These are phyloP conservation scores for Conops quadrifasciatus DNA, from an alignment of 2,888 invertebrate genomes.

Conservation along the genomic window DNA sequence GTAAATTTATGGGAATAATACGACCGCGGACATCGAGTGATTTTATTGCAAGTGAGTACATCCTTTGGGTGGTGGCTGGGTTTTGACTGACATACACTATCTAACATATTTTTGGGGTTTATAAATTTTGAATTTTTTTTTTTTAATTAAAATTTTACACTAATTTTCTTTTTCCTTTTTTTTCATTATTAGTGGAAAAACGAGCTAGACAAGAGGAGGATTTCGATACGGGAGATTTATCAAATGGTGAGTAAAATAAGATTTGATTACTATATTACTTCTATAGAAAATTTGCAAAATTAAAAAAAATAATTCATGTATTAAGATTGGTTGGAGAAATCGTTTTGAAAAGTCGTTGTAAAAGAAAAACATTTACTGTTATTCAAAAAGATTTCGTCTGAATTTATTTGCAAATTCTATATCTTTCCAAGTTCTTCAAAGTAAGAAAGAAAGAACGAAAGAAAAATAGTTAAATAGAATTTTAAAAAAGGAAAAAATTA, in stretches of 20 bases:
- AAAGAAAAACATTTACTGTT: not conserved
- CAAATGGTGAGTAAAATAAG: constrained; percentile 57
- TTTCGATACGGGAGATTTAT: constrained; percentile 56
- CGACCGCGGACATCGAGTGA: constrained; percentile 60
- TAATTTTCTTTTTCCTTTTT: constrained; percentile 9
- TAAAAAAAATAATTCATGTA: not conserved
- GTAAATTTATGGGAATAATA: constrained; percentile 76
- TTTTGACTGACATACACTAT: too few relatives aligned
- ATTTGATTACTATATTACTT: constrained; percentile 8
- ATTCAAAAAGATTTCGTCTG: too few relatives aligned
- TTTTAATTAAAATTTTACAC: not conserved
- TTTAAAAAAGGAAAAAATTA: too few relatives aligned
- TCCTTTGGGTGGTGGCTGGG: too few relatives aligned
- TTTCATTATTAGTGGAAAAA: constrained; percentile 54
- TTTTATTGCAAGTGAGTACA: constrained; percentile 55
- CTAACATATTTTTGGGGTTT: too few relatives aligned
- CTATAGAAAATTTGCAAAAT: not conserved
- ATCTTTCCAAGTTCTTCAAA: too few relatives aligned
- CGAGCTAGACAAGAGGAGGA: constrained; percentile 63
- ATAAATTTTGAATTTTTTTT: too few relatives aligned
- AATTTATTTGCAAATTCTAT: too few relatives aligned
- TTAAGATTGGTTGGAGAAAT: not conserved
- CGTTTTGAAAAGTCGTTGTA: not conserved
- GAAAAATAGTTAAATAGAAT: too few relatives aligned
- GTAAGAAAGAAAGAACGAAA: too few relatives aligned